Conservation (phyloP, 2,113 vertebrate species). For the Sardina pilchardus region DNA sequence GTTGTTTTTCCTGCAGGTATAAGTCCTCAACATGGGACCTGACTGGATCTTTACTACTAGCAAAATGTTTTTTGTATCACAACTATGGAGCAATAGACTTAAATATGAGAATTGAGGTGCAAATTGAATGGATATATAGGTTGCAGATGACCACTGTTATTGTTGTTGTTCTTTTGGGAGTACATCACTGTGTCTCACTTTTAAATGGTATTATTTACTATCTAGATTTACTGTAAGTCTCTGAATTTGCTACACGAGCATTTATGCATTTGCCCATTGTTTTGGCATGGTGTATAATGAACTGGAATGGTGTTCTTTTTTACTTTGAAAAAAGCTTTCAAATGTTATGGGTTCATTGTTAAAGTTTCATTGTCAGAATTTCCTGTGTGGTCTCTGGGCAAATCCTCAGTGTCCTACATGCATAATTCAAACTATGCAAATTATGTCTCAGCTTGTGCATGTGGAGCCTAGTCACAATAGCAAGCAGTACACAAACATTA, state of each 20-base stretch:
- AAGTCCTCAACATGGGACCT: not conserved
- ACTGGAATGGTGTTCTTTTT: not conserved
- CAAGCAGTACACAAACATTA: not conserved
- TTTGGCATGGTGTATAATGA: not conserved
- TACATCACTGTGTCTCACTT: not conserved
- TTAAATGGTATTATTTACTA: not conserved
- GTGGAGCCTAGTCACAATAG: not conserved
- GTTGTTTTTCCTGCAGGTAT: not conserved
- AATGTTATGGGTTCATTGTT: not conserved
- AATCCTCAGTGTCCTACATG: not conserved
- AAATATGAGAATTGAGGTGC: not conserved
- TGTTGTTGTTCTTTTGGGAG: not conserved
- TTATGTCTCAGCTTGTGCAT: not conserved
- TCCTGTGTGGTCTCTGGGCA: not conserved
- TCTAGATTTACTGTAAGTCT: not conserved
- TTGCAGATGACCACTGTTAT: not conserved
- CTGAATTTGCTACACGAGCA: not conserved
- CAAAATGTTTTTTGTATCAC: not conserved
- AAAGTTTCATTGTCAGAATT: not conserved
- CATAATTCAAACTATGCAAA: constrained; percentile 14
- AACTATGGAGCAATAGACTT: not conserved
- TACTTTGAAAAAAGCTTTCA: not conserved
- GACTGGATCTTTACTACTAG: not conserved
- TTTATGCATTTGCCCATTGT: not conserved
- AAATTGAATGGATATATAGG: not conserved